Base-by-base conservation (phyloP, 2,113 vertebrate genomes). In the Etheostoma spectabile region DNA sequence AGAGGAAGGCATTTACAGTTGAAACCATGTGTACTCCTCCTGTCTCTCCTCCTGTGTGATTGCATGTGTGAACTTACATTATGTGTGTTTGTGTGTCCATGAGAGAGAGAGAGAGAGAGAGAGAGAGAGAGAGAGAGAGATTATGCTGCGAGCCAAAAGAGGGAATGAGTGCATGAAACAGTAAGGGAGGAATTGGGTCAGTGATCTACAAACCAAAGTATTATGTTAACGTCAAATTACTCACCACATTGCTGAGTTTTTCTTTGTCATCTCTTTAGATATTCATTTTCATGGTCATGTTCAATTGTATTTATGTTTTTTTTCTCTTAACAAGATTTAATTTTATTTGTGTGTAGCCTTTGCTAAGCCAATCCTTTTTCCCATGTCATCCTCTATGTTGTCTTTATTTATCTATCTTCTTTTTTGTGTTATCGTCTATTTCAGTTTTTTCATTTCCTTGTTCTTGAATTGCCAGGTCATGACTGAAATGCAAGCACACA, bases 151-250 rank as follows among this genome's bases (percentile, higher is more conserved):
- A 94, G 93, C 88, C 84, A 93, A 92, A 89, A 76, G 87, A 88
- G 81, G 62, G 87, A 92, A 91, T 90, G 87, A 91, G 83, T 21
- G 74, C 85, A 79, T 80, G 91, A 93, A 88, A 82, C 64, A 89
- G 88, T 62, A 77, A 84, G 83, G 77, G 83, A 77, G 78, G 22
- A 56, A 95, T 82, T 94, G 91, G 95, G 95, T 95, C 95, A 95
- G 87, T 72, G 89, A 93, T 93, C 92, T 93, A 93, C 94, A 94
- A 93, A 92, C 87, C 89, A 86, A 83, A 85, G 84, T 93, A 90
- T 91, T 87, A 90, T 91, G 88, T 94, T 91, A 89, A 90, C 73
- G 48, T 90, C 82, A 91, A 87, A 91, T 93, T 87, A 94, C 83
- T 88, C 91, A 93, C 82, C 84, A 72, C 85, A 21, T 51, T 86